Base-by-base conservation (phyloP, 2,797 vertebrate species). In the Gephyroberyx darwinii region DNA sequence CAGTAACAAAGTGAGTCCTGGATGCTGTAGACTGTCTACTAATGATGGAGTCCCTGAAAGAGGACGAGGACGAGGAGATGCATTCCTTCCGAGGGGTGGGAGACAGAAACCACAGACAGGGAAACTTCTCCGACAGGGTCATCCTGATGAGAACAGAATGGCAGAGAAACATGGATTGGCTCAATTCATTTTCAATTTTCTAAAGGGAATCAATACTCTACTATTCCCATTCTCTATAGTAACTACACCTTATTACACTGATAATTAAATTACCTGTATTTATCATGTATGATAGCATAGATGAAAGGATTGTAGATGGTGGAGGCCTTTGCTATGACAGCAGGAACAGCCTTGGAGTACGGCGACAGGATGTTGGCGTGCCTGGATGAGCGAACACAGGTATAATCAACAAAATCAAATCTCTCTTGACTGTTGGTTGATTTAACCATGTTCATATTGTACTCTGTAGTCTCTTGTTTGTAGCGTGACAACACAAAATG, bases 261-360 rank as follows among this genome's bases (percentile, higher is more conserved):
- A n/a, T 8, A 35, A 0, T 6, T 51, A 0, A 8, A 55, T 77
- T 91, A 96, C 95, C 95, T 95, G 94, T 96, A 96, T 91, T 95
- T 95, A 72, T 92, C 93, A 84, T 96, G 96, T 83, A 95, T 94
- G 78, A 96, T 96, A 59, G 95, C 95, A 57, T 96, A 96, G 84
- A 96, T 96, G 81, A 97, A 95, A 69, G 96, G 96, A 61, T 96
- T 96, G 93, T 96, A 96, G 87, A 96, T 91, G 5, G 96, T 90
- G 12, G 96, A 97, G 55, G 95, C 93, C 83, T 96, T 96, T 65
- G 96, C 96, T 80, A 96, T 95, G 79, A 97, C 72, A 56, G 95
- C 96, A 59, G 96, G 96, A 48, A 97, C 92, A 7, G 95, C 91
- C 86, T 96, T 96, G 74, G 95, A 94, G 91, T 96, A 96, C 0